phyloP scores from a whole-genome alignment of 1,140 invertebrate genomes.

The Melitaea cinxia region DNA sequence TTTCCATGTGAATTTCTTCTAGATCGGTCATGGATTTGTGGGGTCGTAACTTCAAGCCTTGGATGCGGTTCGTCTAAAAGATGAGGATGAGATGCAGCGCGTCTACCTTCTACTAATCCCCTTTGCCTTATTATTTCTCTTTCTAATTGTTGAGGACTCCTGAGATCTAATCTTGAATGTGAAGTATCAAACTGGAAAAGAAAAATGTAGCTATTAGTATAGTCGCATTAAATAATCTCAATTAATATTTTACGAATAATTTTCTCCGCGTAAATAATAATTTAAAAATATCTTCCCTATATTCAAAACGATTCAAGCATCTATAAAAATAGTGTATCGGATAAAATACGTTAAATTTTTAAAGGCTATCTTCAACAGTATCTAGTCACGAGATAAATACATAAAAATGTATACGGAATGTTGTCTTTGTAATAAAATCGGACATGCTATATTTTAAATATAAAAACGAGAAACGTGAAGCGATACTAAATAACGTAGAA shows the following conservation, averaged over 20 bases:
- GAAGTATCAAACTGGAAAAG: conserved; percentile 69
- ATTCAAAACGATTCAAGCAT: not conserved
- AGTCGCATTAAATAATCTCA: too few species aligned
- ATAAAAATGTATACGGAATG: conserved; percentile 16
- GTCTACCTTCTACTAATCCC: conserved; percentile 80
- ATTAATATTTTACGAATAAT: too few species aligned
- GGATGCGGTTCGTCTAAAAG: conserved; percentile 82
- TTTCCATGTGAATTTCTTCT: conserved; percentile 83
- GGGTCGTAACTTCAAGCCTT: conserved; percentile 61
- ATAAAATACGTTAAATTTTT: not conserved
- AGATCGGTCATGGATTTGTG: conserved; percentile 68
- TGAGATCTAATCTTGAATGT: conserved; percentile 71
- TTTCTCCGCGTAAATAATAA: too few species aligned
- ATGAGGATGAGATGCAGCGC: conserved; percentile 86
- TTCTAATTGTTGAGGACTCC: conserved; percentile 83
- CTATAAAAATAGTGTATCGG: not conserved
- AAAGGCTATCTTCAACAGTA: conserved; percentile 6
- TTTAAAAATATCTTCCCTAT: too few species aligned
- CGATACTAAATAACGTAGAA: not conserved
- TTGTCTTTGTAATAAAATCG: conserved; percentile 3
- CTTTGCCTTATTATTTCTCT: conserved; percentile 81
- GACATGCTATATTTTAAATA: not conserved
- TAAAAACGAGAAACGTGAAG: not conserved
- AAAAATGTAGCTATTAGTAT: conserved; percentile 3
- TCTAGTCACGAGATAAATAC: conserved; percentile 19